A percentile compares a stretch with the other conserved stretches of the same genome.
phyloP scores from a whole-genome alignment of 2,797 vertebrate genomes.

The Betta splendens region DNA sequence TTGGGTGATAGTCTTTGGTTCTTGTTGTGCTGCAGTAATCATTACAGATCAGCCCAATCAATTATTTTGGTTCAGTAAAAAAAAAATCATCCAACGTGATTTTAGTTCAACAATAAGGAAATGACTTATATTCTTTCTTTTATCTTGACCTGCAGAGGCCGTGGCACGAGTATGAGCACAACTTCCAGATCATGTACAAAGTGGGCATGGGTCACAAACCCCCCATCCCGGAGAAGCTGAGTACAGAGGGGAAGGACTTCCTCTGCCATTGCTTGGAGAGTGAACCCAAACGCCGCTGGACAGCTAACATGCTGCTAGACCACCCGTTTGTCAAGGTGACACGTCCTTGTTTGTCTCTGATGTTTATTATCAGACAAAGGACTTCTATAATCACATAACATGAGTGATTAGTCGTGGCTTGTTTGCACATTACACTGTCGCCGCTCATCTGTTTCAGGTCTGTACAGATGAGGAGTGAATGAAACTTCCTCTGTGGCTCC shows the following conservation, averaged over 20 bases:
- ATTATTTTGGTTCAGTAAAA: too few species aligned
- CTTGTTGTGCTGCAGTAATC: too few species aligned
- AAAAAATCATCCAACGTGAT: too few species aligned
- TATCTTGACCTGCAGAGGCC: conserved; percentile 84
- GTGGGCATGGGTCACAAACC: conserved; percentile 99
- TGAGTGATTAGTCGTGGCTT: background rate
- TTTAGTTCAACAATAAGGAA: conserved; percentile 1
- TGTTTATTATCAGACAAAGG: background rate
- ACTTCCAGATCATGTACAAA: conserved; percentile 99
- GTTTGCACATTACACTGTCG: background rate
- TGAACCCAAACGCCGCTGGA: conserved; percentile 95
- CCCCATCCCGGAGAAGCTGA: conserved; percentile 94
- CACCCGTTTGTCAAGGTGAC: conserved; percentile 97
- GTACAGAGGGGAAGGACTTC: conserved; percentile 97
- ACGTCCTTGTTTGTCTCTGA: background rate
- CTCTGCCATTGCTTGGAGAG: conserved; percentile 96
- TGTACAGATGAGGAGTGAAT: conserved; percentile 98
- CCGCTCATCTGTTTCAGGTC: conserved; percentile 81
- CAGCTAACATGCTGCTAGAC: conserved; percentile 96
- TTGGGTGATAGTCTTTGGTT: too few species aligned
- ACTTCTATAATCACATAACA: background rate
- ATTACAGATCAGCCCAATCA: background rate
- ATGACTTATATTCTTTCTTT: background rate
- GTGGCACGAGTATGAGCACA: conserved; percentile 99
- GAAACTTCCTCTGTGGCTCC: conserved; percentile 61